A percentile compares a stretch with the other conserved stretches of the same genome.
These are phyloP conservation scores for Loris lydekkerianus DNA, from an alignment of 2,797 vertebrate species.

Conservation along the genomic window DNA sequence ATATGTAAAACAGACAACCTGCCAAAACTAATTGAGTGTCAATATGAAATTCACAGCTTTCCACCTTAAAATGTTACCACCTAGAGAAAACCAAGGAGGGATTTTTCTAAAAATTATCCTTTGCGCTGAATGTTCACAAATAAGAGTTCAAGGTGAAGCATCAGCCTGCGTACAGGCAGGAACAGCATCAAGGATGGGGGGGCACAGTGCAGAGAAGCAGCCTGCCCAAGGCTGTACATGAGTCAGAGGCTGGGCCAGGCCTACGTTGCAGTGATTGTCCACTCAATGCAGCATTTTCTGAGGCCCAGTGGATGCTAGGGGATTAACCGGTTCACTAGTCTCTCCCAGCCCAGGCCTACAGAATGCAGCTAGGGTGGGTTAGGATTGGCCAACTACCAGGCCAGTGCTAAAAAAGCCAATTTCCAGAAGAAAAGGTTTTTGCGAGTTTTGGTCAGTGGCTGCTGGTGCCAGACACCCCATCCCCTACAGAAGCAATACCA, in stretches of 20 bases:
- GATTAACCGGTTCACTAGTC: background rate
- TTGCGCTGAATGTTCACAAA: background rate
- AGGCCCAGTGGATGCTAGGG: background rate
- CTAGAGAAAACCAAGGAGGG: background rate
- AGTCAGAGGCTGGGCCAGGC: fast-evolving
- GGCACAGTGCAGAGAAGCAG: background rate
- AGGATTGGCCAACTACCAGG: background rate
- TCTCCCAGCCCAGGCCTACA: background rate
- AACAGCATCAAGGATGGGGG: background rate
- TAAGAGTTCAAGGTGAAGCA: background rate
- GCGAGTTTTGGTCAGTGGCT: background rate
- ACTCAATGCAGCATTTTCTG: background rate
- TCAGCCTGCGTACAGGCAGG: background rate
- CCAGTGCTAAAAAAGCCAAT: background rate
- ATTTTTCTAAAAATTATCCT: background rate
- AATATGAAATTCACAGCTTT: background rate
- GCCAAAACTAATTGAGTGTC: background rate
- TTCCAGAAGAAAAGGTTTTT: background rate
- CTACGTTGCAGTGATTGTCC: fast-evolving
- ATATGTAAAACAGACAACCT: background rate
- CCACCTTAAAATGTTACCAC: background rate
- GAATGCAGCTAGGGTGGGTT: background rate
- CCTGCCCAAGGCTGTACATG: background rate
- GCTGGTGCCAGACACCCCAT: background rate
- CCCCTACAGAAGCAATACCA: background rate